Conservation (phyloP, 2,797 vertebrate species). For the Oceanodroma leucorhoa region DNA sequence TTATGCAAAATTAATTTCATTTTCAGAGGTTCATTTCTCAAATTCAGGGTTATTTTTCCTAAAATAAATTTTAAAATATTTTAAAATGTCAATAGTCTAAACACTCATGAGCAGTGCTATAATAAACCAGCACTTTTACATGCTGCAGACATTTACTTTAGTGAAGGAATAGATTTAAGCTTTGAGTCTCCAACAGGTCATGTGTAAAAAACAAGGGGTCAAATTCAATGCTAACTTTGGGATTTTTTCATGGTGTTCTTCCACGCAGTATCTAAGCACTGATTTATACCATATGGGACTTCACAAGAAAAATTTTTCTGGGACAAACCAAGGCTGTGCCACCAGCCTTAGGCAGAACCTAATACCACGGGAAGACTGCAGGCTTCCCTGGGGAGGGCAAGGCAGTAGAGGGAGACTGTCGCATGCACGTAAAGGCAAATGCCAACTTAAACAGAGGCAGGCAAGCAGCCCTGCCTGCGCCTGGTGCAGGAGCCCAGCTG, state of each 20-base stretch:
- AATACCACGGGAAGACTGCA: fast-evolving
- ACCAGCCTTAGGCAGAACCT: background rate
- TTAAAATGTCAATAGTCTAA: background rate
- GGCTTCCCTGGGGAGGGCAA: background rate
- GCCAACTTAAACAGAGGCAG: background rate
- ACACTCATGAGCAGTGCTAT: background rate
- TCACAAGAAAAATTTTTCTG: background rate
- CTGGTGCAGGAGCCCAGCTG: fast-evolving
- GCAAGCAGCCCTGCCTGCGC: background rate
- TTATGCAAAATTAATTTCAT: background rate
- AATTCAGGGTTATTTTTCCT: background rate
- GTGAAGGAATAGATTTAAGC: background rate
- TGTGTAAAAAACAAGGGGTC: background rate
- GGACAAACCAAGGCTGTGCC: background rate
- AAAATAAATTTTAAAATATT: background rate
- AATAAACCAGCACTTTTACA: background rate
- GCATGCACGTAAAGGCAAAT: background rate
- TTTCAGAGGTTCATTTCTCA: background rate
- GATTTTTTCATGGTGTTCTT: background rate
- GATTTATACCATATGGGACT: background rate
- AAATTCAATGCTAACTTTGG: background rate
- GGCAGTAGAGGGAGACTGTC: background rate
- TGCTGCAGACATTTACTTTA: background rate
- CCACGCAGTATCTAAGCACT: background rate
- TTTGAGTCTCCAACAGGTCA: background rate